Conservation (phyloP, 2,113 vertebrate genomes). For the Oryctolagus cuniculus region DNA sequence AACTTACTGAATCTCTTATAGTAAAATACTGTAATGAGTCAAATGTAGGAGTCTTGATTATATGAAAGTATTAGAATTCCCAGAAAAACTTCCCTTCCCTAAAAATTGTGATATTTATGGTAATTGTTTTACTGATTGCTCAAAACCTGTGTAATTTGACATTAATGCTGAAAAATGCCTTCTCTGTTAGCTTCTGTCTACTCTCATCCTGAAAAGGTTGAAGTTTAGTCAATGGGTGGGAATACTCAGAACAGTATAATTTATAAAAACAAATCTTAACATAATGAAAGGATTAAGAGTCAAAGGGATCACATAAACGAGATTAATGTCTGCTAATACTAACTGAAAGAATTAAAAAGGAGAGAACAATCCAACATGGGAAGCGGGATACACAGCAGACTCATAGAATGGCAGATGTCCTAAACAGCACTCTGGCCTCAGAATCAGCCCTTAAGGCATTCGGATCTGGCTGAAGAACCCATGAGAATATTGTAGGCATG, state of each 20-base stretch:
- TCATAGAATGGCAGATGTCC: no score
- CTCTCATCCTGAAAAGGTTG: neutral
- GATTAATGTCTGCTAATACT: no score
- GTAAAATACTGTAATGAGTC: neutral
- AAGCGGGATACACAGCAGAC: no score
- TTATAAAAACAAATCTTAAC: no score
- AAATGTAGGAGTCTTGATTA: neutral
- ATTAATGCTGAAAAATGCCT: neutral
- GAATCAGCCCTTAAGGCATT: no score
- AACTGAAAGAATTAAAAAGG: no score
- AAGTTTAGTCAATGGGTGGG: neutral
- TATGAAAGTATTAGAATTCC: neutral
- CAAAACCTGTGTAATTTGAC: neutral
- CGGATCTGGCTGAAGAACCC: no score
- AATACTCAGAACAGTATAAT: neutral
- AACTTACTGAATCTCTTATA: neutral
- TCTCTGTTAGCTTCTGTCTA: neutral
- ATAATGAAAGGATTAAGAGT: no score
- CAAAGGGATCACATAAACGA: no score
- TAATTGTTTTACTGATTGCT: neutral
- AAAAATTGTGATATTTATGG: slow-evolving; percentile 17
- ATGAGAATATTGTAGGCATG: no score
- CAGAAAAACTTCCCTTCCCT: neutral
- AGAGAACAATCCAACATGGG: no score
- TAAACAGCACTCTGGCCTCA: no score